Base-by-base conservation (phyloP, 2,797 vertebrate species). In the Cynodonichthys magdalenae region DNA sequence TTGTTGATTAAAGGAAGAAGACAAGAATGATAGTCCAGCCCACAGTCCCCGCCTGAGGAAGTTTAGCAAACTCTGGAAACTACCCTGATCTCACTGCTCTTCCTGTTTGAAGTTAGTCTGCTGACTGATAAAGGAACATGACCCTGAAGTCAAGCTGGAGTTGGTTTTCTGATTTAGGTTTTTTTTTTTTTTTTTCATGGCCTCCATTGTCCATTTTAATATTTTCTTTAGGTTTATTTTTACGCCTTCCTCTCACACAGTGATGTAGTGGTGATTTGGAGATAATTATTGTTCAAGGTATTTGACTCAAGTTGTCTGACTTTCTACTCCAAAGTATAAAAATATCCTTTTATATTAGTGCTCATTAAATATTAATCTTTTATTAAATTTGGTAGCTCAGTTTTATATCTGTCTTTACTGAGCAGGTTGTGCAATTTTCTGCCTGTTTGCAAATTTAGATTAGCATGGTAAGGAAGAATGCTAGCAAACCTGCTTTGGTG, bases 1-100 rank as follows among this genome's bases (percentile, higher is more conserved):
- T 71, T 87, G 79, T 80, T 73, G 74, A 76, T 83, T 82, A 76
- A 84, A 78, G 76, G 75, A 79, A 83, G 87, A 89, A 84, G 82
- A 19, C 17, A 53, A 51, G 63, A 52, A 55, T 52, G 60, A 64
- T 55, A 64, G 44, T 73, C 64, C 50, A 71, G 62, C 64, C 60
- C 70, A 75, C 69, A 75, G 75, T 81, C 75, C 31, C 77, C 53
- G 24, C 24, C 39, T 17, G 63, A 86, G 89, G 87, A 89, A 86
- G 81, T 81, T 77, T 20, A 72, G 69, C 47, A 15, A 79, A 55
- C 53, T 47, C 72, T 81, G 74, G 81, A 86, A 73, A 46, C 57
- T 60, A 68, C 74, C 69, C 75, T 74, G 39, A 69, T 84, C 63
- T 72, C 17, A 53, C 45, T 66, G 67, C 54, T 61, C 60, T 88